Base-by-base conservation (phyloP, 2,797 vertebrate species). In the Sebastes vulpes region DNA sequence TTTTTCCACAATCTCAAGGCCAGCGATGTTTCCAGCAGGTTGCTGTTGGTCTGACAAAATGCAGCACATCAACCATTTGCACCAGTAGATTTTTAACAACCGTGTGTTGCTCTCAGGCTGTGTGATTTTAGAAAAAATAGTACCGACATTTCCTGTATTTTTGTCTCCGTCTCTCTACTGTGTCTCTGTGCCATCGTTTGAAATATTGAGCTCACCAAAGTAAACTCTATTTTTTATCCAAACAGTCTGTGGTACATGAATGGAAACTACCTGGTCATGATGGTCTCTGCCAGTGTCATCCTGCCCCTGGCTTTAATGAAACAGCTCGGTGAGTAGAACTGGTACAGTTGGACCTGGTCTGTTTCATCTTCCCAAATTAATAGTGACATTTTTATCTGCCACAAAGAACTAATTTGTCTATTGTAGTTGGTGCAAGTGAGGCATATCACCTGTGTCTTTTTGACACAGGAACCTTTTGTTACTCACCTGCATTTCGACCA, bases 241-340 rank as follows among this genome's bases (percentile, higher is more conserved):
- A 82, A 83, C 89, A 99, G 98, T 88, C 89, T 96, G 88, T 99
- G 99, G 98, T 99, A 99, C 92, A 60, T 98, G 94, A 98, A 99
- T 3, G 98, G 99, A 70, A 99, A 99, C 94, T 99, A 99, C 91
- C 94, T 99, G 94, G 98, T 99, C 86, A 95, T 99, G 91, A 92
- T 99, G 86, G 98, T 99, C 71, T 97, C 97, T 1, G 0, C 95
- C 88, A 80, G 81, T 20, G 0, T 99, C 87, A 98, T 99, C 88
- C 95, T 99, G 76, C 99, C 98, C 0, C 91, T 99, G 91, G 97
- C 98, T 14, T 83, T 99, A 78, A 99, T 99, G 99, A 99, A 99
- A 86, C 98, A 99, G 90, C 96, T 99, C 0, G 99, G 99, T 99
- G 93, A 97, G 99, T 95, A 73, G 57, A 28, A 46, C 9, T 11